Conservation (phyloP, 2,113 vertebrate species). For the Siphamia tubifer region DNA sequence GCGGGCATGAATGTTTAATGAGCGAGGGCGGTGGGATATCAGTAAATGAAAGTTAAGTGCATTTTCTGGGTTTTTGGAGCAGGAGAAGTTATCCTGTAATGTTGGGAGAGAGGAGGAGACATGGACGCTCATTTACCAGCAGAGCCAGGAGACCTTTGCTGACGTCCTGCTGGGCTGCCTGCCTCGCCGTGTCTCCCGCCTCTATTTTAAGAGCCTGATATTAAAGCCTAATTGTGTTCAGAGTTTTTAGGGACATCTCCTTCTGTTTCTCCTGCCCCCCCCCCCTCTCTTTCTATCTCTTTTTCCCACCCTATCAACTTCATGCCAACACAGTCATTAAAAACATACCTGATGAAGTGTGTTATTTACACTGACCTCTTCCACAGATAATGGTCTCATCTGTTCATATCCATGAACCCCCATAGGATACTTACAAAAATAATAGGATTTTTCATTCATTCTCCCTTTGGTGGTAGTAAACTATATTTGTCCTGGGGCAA, state of each 20-base stretch:
- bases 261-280: neutral
- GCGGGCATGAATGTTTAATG: slow-evolving; percentile 71
- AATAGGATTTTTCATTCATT: too few species aligned
- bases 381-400: too few species aligned
- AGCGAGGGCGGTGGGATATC: slow-evolving; percentile 49
- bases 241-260: slow-evolving; percentile 21
- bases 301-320: neutral
- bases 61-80: slow-evolving; percentile 75
- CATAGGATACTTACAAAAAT: too few species aligned
- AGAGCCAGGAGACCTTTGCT: slow-evolving; percentile 50
- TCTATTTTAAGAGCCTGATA: slow-evolving; percentile 63
- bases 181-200: slow-evolving; percentile 33
- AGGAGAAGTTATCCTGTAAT: slow-evolving; percentile 49
- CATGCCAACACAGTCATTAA: neutral
- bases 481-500: too few species aligned
- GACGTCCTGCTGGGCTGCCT: slow-evolving; percentile 40
- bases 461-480: too few species aligned
- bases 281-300: neutral
- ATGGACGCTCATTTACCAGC: slow-evolving; percentile 50
- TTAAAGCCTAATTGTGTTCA: slow-evolving; percentile 61
- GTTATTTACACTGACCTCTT: too few species aligned
- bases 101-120: slow-evolving; percentile 13
- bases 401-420: too few species aligned
- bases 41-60: slow-evolving; percentile 67
- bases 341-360: too few species aligned